A percentile compares a stretch with the other conserved stretches of the same genome.
Evolutionary conservation across 2,797 vertebrate species (phyloP).

Genomic region (Valencia hispanica): DNA sequence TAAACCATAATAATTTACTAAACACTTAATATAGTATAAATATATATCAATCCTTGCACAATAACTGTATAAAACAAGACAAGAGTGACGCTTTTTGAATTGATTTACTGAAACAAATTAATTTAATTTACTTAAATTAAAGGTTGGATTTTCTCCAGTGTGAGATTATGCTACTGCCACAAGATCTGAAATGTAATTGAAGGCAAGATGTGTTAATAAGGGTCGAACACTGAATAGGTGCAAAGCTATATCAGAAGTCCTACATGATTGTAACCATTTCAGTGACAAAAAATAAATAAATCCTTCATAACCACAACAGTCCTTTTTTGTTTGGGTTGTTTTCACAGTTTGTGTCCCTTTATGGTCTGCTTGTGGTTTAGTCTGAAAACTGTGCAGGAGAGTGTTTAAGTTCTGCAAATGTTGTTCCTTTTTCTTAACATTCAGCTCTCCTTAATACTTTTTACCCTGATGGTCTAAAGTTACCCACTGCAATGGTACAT

Average conservation of each 20-base stretch:
- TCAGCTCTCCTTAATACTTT: not conserved
- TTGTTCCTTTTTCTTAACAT: slow-evolving; percentile 4
- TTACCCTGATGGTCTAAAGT: not conserved
- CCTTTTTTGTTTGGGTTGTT: not conserved
- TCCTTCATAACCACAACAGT: not conserved
- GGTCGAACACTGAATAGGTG: not conserved
- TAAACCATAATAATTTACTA: not conserved
- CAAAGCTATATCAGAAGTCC: too few species aligned
- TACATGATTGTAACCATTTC: not conserved
- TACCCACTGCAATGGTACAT: not conserved
- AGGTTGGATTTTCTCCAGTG: not conserved
- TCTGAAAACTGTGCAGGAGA: not conserved
- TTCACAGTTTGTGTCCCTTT: not conserved
- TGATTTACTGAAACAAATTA: not conserved
- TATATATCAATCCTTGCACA: not conserved
- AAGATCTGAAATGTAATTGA: not conserved
- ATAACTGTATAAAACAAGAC: not conserved
- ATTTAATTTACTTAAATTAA: not conserved
- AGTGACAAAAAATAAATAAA: not conserved
- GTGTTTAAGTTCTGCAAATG: not conserved
- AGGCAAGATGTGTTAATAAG: not conserved
- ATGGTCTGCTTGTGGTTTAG: not conserved
- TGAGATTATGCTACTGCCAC: not conserved
- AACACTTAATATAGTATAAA: not conserved
- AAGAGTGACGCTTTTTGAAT: not conserved